Evolutionary conservation across 2,888 invertebrate species (phyloP).

Genomic region (Cartodere bifasciata): DNA sequence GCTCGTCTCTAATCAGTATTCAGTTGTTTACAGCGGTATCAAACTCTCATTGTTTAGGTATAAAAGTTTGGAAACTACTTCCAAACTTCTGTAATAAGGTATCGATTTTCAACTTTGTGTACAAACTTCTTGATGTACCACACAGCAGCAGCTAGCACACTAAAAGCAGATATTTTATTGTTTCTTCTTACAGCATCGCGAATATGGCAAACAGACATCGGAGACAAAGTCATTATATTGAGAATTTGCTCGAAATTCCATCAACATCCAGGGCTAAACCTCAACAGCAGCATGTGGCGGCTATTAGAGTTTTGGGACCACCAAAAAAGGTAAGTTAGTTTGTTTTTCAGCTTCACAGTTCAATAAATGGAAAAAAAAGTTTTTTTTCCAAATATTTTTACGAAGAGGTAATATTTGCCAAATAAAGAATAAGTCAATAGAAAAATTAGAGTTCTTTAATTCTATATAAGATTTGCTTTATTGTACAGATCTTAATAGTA

Average conservation of each 20-base stretch:
- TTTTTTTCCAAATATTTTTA: too few species aligned
- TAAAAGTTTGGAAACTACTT: slow-evolving; percentile 31
- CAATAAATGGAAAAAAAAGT: too few species aligned
- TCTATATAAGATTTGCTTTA: too few species aligned
- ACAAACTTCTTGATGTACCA: slow-evolving; percentile 18
- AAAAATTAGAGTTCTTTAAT: too few species aligned
- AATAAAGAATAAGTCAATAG: too few species aligned
- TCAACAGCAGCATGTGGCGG: slow-evolving; percentile 16
- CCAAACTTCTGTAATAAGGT: slow-evolving; percentile 31
- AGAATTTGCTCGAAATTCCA: slow-evolving; percentile 40
- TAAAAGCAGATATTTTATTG: slow-evolving; percentile 23
- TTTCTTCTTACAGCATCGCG: slow-evolving; percentile 21
- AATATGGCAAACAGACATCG: slow-evolving; percentile 33
- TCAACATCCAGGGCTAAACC: slow-evolving; percentile 28
- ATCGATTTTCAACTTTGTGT: slow-evolving; percentile 28
- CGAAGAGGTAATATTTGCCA: too few species aligned
- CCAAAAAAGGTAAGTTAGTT: slow-evolving; percentile 40
- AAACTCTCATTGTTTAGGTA: slow-evolving; percentile 32
- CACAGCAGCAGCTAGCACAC: too few species aligned
- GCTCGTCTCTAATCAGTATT: slow-evolving; percentile 26
- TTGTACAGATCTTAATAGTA: too few species aligned
- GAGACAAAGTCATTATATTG: slow-evolving; percentile 40
- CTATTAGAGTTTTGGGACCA: slow-evolving; percentile 21
- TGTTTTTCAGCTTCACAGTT: slow-evolving; percentile 3
- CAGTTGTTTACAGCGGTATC: slow-evolving; percentile 31